These are phyloP conservation scores for Nothoprocta pentlandii DNA, from an alignment of 2,113 vertebrate genomes.

Conservation along the genomic window DNA sequence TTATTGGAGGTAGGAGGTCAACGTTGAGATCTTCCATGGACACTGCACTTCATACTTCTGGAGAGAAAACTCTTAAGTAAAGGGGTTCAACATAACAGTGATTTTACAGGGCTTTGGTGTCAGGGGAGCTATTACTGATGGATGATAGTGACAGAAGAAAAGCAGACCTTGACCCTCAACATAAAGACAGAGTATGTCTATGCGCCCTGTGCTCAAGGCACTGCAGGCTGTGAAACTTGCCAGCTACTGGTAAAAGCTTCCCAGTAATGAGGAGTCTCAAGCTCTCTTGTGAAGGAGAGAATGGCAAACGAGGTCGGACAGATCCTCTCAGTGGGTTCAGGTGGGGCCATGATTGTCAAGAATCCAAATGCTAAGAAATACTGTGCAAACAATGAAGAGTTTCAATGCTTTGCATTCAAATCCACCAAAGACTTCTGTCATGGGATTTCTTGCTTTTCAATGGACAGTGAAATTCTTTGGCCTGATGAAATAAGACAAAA, in stretches of 20 bases:
- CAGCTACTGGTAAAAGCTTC: background rate
- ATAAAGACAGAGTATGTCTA: background rate
- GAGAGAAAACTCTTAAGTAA: background rate
- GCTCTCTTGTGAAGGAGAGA: background rate
- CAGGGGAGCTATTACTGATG: background rate
- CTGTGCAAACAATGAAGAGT: background rate
- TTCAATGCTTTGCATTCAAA: background rate
- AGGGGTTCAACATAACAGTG: background rate
- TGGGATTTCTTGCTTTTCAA: background rate
- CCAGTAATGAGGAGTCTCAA: background rate
- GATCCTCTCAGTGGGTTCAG: background rate
- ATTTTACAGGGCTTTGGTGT: background rate
- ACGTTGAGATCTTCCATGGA: background rate
- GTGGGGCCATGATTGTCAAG: background rate
- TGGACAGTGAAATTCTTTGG: background rate
- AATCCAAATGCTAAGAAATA: background rate
- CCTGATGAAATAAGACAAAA: background rate
- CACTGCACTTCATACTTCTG: background rate
- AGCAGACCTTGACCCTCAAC: background rate
- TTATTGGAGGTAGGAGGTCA: background rate
- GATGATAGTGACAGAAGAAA: background rate
- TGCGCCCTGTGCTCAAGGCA: background rate
- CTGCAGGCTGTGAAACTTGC: background rate
- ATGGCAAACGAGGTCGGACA: too few relatives aligned
- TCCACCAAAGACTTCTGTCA: background rate